A percentile compares a stretch with the other conserved stretches of the same genome.
These are phyloP conservation scores for Portevinia maculata DNA, from an alignment of 2,888 invertebrate genomes.

Conservation along the genomic window DNA sequence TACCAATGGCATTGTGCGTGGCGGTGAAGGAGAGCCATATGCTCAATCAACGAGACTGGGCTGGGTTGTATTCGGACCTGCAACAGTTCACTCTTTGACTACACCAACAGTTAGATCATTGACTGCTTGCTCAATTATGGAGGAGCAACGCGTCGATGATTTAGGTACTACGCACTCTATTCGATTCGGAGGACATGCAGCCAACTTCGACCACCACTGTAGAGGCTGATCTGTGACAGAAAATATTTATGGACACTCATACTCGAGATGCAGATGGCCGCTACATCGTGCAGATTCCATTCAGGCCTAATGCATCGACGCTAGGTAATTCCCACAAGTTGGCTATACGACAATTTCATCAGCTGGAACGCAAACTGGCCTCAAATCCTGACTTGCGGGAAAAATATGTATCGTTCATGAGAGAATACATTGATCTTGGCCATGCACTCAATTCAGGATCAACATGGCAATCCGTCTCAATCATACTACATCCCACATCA, in stretches of 20 bases:
- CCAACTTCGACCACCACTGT: constrained; percentile 15
- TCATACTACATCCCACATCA: constrained; percentile 41
- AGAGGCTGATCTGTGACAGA: constrained; percentile 48
- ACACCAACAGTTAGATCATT: neutral
- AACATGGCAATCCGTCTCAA: constrained; percentile 12
- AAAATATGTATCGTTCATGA: constrained; percentile 33
- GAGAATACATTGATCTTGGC: constrained; percentile 25
- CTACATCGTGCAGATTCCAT: constrained; percentile 30
- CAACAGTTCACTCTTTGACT: constrained; percentile 12
- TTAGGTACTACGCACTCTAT: constrained; percentile 35
- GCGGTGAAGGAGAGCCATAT: constrained; percentile 19
- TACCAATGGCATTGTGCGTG: constrained; percentile 23
- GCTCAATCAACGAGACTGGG: constrained; percentile 43
- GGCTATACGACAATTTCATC: constrained; percentile 26
- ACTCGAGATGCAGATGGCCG: constrained; percentile 35
- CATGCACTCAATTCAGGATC: too few species aligned
- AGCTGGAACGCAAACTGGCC: constrained; percentile 26
- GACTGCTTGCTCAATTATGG: neutral
- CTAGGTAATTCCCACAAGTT: constrained; percentile 24
- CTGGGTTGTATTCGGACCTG: constrained; percentile 53
- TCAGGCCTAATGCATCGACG: neutral
- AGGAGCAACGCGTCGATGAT: too few species aligned
- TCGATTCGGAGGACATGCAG: constrained; percentile 37
- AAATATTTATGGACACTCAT: constrained; percentile 49
- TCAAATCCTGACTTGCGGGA: constrained; percentile 4